Percentiles rank a stretch among this genome's conserved stretches.
Evolutionary conservation across 2,888 invertebrate species (phyloP).

Genomic region (Dasypolia templi): DNA sequence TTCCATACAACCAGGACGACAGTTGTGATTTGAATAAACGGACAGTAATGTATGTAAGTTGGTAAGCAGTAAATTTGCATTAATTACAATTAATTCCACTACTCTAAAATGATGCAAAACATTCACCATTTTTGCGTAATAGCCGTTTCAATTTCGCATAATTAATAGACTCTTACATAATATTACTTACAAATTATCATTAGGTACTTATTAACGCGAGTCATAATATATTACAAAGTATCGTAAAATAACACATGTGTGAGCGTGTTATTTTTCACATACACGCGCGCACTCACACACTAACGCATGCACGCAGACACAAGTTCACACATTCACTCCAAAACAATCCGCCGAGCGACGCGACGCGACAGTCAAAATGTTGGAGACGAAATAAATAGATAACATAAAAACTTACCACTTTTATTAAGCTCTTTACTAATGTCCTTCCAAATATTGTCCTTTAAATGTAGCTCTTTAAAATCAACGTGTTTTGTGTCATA

Average conservation of each 20-base stretch:
- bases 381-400: background rate
- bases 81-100: background rate
- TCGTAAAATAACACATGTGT: constrained; percentile 1
- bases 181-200: too few relatives aligned
- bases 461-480: constrained; percentile 23
- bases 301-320: too few relatives aligned
- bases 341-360: background rate
- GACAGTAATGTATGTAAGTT: too few relatives aligned
- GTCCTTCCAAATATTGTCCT: constrained; percentile 26
- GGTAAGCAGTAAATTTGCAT: background rate
- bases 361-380: background rate
- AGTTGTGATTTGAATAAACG: background rate
- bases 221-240: background rate
- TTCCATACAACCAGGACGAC: background rate
- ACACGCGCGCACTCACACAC: too few relatives aligned
- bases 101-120: background rate
- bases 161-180: background rate
- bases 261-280: too few relatives aligned
- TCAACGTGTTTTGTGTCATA: constrained; percentile 25
- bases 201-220: too few relatives aligned
- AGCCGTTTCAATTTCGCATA: background rate
- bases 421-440: constrained; percentile 22
- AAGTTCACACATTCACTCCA: background rate
- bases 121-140: background rate
- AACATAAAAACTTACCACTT: constrained; percentile 9